phyloP scores from a whole-genome alignment of 2,797 vertebrate genomes.

The Euphonia xanthogaster region DNA sequence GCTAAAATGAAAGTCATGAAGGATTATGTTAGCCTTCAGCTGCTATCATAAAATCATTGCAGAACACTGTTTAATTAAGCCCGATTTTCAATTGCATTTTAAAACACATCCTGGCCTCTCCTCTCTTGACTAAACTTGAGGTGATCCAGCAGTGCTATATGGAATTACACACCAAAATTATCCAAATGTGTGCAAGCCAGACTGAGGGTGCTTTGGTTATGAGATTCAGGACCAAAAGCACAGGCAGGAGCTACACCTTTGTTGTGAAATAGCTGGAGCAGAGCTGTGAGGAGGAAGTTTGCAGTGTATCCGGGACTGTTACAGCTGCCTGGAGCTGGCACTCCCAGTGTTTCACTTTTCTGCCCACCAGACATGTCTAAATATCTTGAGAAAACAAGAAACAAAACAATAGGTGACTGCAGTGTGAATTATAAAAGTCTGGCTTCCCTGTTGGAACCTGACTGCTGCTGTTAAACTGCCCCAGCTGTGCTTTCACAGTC shows the following conservation, averaged over 20 bases:
- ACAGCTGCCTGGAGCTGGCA: constrained; percentile 13
- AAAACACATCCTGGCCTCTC: not conserved
- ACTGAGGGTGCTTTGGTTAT: not conserved
- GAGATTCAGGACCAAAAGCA: not conserved
- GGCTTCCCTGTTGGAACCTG: constrained; percentile 62
- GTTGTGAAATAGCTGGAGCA: not conserved
- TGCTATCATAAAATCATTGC: not conserved
- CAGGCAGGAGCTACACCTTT: not conserved
- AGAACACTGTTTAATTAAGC: not conserved
- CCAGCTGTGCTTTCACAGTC: constrained; percentile 70
- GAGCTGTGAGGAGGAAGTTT: not conserved
- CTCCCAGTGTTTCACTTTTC: constrained; percentile 59
- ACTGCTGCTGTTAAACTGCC: constrained; percentile 54
- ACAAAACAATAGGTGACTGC: constrained; percentile 71
- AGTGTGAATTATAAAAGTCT: constrained; percentile 60
- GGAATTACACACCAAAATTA: not conserved
- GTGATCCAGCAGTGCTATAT: not conserved
- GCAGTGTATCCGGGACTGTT: not conserved
- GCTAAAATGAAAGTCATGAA: constrained; percentile 4
- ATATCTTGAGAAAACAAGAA: constrained; percentile 74
- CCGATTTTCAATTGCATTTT: not conserved
- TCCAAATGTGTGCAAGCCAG: not conserved
- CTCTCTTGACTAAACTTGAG: not conserved
- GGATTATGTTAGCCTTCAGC: not conserved
- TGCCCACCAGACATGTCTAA: constrained; percentile 66